These are phyloP conservation scores for Drosophila gunungcola DNA, from an alignment of 1,140 invertebrate genomes.

Conservation along the genomic window DNA sequence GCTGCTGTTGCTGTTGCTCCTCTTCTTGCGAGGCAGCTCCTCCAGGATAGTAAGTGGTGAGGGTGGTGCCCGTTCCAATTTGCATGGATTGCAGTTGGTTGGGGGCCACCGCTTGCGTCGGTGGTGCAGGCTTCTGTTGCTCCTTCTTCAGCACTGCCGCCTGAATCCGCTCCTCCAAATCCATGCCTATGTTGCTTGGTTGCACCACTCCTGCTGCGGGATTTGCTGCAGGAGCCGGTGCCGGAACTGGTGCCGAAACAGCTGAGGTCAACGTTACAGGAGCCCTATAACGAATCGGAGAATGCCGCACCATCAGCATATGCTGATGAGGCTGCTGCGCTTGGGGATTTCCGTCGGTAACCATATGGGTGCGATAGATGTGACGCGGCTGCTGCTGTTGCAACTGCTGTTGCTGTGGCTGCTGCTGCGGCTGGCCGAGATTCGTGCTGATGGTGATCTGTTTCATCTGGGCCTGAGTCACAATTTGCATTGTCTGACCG, in stretches of 20 bases:
- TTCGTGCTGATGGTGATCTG: constrained; percentile 65
- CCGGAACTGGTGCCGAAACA: constrained; percentile 4
- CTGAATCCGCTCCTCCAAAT: constrained; percentile 78
- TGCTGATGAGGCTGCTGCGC: constrained; percentile 53
- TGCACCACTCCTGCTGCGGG: constrained; percentile 2
- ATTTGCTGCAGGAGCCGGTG: constrained; percentile 17
- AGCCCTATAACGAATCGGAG: constrained; percentile 45
- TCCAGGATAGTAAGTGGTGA: constrained; percentile 68
- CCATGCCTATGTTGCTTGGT: constrained; percentile 48
- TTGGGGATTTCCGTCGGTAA: constrained; percentile 35
- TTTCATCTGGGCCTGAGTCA: constrained; percentile 59
- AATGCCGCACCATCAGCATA: constrained; percentile 66
- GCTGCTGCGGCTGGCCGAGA: constrained; percentile 53
- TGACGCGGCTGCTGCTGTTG: constrained; percentile 47
- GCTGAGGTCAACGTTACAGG: constrained; percentile 13
- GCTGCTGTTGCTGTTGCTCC: constrained; percentile 46
- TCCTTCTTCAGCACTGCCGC: constrained; percentile 79
- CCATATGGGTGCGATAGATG: constrained; percentile 57
- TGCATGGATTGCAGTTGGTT: constrained; percentile 42
- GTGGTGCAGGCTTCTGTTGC: constrained; percentile 48
- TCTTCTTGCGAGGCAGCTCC: constrained; percentile 5
- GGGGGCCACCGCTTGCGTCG: not conserved
- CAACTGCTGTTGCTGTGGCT: constrained; percentile 25
- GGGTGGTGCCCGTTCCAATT: constrained; percentile 60
- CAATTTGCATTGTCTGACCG: constrained; percentile 66